These are phyloP conservation scores for Corythaixoides concolor DNA, from an alignment of 2,113 vertebrate species.

Conservation along the genomic window DNA sequence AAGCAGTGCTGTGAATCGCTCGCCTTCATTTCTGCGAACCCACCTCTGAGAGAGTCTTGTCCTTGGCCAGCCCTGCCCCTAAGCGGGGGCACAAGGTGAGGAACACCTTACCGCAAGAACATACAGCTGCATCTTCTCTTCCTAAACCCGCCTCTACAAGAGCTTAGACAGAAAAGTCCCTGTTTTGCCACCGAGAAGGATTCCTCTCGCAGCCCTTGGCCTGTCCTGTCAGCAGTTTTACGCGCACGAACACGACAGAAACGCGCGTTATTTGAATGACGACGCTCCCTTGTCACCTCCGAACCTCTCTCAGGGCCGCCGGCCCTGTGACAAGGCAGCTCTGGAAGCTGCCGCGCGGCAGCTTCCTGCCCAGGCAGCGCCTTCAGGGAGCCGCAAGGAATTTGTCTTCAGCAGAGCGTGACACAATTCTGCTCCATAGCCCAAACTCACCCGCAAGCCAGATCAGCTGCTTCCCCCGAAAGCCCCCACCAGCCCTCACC, in stretches of 20 bases:
- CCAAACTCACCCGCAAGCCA: neutral
- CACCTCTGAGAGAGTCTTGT: neutral
- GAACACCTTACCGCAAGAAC: neutral
- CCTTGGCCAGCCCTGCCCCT: neutral
- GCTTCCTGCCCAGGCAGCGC: neutral
- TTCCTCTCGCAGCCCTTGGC: neutral
- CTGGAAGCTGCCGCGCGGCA: neutral
- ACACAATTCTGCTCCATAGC: neutral
- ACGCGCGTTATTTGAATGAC: neutral
- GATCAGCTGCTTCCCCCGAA: neutral
- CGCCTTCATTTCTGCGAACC: neutral
- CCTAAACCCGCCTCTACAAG: neutral
- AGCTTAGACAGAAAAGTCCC: neutral
- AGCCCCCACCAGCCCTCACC: neutral
- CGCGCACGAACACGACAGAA: neutral
- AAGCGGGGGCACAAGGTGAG: neutral
- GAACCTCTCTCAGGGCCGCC: neutral
- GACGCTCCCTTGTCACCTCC: neutral
- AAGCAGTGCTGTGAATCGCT: conserved; percentile 36
- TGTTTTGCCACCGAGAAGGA: neutral
- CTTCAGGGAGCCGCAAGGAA: neutral
- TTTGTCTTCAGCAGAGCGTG: neutral
- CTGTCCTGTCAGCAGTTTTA: neutral
- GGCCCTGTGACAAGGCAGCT: neutral
- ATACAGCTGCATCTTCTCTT: neutral